Conservation (phyloP, 2,888 invertebrate genomes). For the Cryptus armator region DNA sequence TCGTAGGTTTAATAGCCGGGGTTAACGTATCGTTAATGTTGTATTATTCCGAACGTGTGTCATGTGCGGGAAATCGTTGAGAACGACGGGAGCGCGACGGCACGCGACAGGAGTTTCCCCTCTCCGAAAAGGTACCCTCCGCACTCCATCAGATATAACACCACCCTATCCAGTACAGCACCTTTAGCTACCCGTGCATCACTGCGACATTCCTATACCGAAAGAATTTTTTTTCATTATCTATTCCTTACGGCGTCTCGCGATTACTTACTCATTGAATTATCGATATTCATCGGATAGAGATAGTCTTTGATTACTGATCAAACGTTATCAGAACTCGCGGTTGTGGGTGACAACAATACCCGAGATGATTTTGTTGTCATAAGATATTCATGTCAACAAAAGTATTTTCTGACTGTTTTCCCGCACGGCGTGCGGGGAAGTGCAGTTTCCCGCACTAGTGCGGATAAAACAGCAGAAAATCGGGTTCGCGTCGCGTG, state of each 20-base stretch:
- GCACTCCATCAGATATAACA: slow-evolving; percentile 6
- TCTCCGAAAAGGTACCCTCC: slow-evolving; percentile 19
- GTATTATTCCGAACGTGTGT: slow-evolving; percentile 78
- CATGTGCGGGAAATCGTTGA: slow-evolving; percentile 81
- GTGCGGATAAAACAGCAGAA: too few relatives aligned
- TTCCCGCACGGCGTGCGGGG: too few relatives aligned
- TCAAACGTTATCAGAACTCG: not conserved
- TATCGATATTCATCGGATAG: not conserved
- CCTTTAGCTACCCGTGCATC: not conserved
- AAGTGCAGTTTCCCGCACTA: too few relatives aligned
- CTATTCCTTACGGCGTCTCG: not conserved
- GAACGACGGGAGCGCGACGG: slow-evolving; percentile 78
- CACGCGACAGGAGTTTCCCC: slow-evolving; percentile 76
- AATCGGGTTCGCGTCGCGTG: too few relatives aligned
- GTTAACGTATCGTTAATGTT: slow-evolving; percentile 70
- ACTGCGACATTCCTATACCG: not conserved
- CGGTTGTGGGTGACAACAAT: not conserved
- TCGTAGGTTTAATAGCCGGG: slow-evolving; percentile 54
- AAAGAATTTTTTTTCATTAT: not conserved
- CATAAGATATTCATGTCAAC: not conserved
- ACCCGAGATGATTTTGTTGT: slow-evolving; percentile 11
- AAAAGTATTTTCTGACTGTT: not conserved
- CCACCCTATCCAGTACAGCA: not conserved
- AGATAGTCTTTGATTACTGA: not conserved
- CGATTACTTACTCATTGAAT: not conserved